These are phyloP conservation scores for Halcyon malimbica DNA, from an alignment of 2,113 vertebrate species.

Conservation along the genomic window DNA sequence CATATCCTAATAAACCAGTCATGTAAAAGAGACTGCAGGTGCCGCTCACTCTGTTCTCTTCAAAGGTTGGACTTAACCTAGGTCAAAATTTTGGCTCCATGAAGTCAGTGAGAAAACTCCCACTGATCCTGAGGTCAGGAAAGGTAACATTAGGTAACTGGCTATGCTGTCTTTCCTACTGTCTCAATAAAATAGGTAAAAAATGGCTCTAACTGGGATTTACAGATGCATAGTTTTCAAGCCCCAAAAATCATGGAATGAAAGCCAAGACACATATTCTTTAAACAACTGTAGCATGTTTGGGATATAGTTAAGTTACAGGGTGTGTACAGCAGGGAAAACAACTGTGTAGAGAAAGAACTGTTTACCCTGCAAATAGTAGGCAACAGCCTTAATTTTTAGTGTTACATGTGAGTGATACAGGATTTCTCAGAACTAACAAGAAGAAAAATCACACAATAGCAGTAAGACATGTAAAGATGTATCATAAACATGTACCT, in stretches of 20 bases:
- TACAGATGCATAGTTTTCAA: neutral
- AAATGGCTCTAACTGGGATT: neutral
- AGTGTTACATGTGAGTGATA: neutral
- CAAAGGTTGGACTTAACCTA: neutral
- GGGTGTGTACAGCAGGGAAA: slow-evolving; percentile 1
- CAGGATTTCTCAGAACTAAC: neutral
- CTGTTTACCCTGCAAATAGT: slow-evolving; percentile 10
- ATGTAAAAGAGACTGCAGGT: neutral
- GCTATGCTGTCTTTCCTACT: neutral
- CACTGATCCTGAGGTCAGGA: neutral
- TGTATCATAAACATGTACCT: neutral
- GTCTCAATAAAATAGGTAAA: neutral
- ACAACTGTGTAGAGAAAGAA: neutral
- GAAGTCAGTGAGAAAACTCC: neutral
- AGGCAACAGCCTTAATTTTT: neutral
- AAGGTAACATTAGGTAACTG: neutral
- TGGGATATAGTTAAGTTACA: neutral
- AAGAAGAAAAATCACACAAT: neutral
- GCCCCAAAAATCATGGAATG: neutral
- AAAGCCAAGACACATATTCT: neutral
- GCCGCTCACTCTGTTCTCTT: neutral
- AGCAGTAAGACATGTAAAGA: neutral
- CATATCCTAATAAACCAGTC: neutral
- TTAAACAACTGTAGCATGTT: neutral
- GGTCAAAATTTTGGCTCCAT: neutral